phyloP scores from a whole-genome alignment of 35 echinoderm and acorn worm genomes.

The Hemicentrotus pulcherrimus region DNA sequence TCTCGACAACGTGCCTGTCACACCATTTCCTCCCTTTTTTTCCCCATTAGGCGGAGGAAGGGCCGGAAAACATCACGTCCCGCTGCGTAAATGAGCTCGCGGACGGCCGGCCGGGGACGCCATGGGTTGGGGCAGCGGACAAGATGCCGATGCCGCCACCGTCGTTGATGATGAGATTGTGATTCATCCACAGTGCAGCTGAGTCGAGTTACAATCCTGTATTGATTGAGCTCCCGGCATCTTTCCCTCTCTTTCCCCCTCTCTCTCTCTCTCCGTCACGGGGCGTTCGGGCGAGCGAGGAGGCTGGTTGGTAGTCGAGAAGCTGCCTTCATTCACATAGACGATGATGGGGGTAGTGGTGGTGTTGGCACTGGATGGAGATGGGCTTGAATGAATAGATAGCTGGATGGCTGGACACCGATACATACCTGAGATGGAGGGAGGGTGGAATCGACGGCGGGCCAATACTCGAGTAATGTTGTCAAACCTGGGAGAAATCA shows the following conservation, averaged over 20 bases:
- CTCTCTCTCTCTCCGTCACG: not conserved
- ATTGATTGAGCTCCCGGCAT: conserved; percentile 23
- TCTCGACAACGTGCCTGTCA: not conserved
- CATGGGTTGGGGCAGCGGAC: not conserved
- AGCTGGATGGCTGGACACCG: not conserved
- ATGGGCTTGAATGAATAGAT: not conserved
- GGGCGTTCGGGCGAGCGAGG: not conserved
- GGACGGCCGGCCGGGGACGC: not conserved
- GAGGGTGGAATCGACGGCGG: not conserved
- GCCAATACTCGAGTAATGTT: not conserved
- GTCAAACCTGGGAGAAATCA: not conserved
- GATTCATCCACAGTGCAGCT: not conserved
- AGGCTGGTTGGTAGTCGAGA: not conserved
- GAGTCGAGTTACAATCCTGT: conserved; percentile 9
- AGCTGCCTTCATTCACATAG: not conserved
- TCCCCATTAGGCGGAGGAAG: not conserved
- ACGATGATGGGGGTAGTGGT: not conserved
- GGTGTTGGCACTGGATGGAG: not conserved
- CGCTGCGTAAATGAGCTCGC: conserved; percentile 5
- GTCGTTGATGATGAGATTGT: not conserved
- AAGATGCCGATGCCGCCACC: not conserved
- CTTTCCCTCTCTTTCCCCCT: not conserved
- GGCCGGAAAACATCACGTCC: not conserved
- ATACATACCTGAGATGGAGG: not conserved
- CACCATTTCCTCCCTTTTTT: not conserved